Evolutionary conservation across 2,797 vertebrate genomes (phyloP).

Genomic region (Pseudochromis fuscus): DNA sequence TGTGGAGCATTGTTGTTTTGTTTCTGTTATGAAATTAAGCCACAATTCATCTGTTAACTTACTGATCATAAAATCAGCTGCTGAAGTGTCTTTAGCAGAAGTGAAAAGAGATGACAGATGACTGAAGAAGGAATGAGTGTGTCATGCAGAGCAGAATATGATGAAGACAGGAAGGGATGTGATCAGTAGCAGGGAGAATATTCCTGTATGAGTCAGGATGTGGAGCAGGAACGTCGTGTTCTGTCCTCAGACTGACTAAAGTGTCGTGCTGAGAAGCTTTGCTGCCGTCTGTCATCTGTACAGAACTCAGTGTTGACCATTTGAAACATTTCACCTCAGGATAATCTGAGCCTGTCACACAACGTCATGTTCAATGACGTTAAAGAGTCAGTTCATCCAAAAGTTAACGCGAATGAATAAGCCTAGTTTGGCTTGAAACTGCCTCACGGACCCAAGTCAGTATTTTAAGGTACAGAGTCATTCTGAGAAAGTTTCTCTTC

Average conservation of each 20-base stretch:
- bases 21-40: not conserved
- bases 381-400: slow-evolving; percentile 10
- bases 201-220: slow-evolving; percentile 63
- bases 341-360: slow-evolving; percentile 36
- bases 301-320: slow-evolving; percentile 44
- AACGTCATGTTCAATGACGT: slow-evolving; percentile 11
- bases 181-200: too few relatives aligned
- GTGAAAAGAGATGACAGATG: not conserved
- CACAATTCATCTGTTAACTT: not conserved
- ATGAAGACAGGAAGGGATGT: slow-evolving; percentile 35
- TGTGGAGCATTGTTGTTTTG: not conserved
- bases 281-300: slow-evolving; percentile 50
- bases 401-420: too few relatives aligned
- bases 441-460: too few relatives aligned
- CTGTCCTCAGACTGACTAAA: slow-evolving; percentile 58
- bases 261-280: slow-evolving; percentile 27
- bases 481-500: too few relatives aligned
- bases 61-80: not conserved
- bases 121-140: not conserved
- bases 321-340: slow-evolving; percentile 40
- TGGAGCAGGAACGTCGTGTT: slow-evolving; percentile 57
- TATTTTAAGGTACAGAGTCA: too few relatives aligned
- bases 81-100: not conserved
- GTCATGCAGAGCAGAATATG: slow-evolving; percentile 7
- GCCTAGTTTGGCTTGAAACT: too few relatives aligned